Conservation (phyloP, 1,140 invertebrate genomes). For the Periplaneta americana region DNA sequence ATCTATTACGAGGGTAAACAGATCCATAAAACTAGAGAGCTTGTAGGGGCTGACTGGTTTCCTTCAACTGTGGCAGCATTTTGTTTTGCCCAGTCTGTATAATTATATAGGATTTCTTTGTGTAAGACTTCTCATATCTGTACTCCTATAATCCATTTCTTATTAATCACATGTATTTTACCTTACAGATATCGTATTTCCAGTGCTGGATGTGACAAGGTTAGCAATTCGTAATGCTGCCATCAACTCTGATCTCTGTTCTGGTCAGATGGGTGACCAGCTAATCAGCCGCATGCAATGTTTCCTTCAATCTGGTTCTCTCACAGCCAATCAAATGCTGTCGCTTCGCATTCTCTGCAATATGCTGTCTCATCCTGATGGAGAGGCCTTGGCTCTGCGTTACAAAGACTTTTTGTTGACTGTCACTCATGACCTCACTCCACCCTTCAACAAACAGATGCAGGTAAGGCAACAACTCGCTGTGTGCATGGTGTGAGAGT, state of each 20-base stretch:
- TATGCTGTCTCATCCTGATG: conserved; percentile 57
- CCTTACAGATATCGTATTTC: conserved; percentile 68
- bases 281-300: conserved; percentile 28
- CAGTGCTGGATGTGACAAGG: conserved; percentile 77
- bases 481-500: no score
- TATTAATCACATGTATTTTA: no score
- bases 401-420: conserved; percentile 51
- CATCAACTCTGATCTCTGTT: conserved; percentile 54
- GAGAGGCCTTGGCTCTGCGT: conserved; percentile 52
- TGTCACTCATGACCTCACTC: conserved; percentile 44
- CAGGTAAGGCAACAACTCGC: no score
- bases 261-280: conserved; percentile 19
- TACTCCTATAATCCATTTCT: no score
- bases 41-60: no score
- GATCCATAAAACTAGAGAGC: no score
- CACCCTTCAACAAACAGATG: conserved; percentile 55
- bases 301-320: conserved; percentile 27
- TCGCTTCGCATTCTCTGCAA: conserved; percentile 70
- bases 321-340: conserved; percentile 69
- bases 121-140: no score
- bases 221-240: conserved; percentile 63
- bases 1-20: no score
- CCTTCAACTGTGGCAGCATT: no score
- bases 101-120: no score
- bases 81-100: no score